Percentiles rank a stretch among this genome's conserved stretches.
Conservation (phyloP, 2,113 vertebrate genomes). For the Lipotes vexillifer region DNA sequence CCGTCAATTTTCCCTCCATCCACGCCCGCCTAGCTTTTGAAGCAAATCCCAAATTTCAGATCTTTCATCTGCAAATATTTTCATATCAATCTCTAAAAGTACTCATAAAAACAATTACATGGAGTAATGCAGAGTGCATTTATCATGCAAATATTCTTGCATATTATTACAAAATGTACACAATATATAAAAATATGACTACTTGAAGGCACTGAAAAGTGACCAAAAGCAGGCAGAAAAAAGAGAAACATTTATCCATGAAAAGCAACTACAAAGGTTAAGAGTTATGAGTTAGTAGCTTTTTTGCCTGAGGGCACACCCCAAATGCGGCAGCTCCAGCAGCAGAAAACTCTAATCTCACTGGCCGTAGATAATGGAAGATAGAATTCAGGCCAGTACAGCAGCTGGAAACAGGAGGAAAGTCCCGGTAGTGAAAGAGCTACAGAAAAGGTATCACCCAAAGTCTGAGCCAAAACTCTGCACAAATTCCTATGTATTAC, state of each 20-base stretch:
- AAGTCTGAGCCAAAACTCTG: neutral
- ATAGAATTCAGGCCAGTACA: neutral
- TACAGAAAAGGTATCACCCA: neutral
- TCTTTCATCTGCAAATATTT: neutral
- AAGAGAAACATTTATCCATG: neutral
- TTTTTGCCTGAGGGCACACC: neutral
- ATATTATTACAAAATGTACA: neutral
- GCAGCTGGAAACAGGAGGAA: neutral
- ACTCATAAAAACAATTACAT: neutral
- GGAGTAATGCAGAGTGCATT: neutral
- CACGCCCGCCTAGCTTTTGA: neutral
- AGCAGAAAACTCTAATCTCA: neutral
- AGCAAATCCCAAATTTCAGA: neutral
- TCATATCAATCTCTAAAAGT: neutral
- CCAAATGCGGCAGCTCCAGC: neutral
- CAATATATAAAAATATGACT: neutral
- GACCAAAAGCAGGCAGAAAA: neutral
- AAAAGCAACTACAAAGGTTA: neutral
- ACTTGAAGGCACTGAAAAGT: neutral
- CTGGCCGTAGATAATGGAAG: neutral
- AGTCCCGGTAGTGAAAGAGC: neutral
- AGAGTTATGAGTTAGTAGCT: neutral
- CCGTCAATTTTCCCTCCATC: neutral
- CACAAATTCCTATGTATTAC: neutral
- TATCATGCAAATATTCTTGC: neutral